Evolutionary conservation across 23 tunicate genomes (phyloP), one percentile per base, ranked within the genome.

Genomic region (Ascidia mentula): DNA sequence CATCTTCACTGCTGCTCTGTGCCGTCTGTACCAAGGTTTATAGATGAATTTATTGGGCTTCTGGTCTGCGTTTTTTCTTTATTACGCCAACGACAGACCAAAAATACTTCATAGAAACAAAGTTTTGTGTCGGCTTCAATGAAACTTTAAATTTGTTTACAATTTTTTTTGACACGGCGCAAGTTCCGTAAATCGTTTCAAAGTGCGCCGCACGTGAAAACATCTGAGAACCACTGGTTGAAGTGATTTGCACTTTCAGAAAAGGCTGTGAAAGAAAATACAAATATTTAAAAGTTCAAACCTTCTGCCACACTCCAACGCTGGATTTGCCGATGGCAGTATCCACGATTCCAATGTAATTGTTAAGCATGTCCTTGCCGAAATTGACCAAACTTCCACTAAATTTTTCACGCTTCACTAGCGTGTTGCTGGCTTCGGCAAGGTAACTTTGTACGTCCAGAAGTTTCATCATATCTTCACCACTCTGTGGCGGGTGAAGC

Each of bases 271-370:
- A 12, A 32, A 73, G 6, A 73, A 34, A 34, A 73, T 33, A 13
- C 1, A 18, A 75, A 4, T 1, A 75, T 36, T 75, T 34, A 40
- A 46, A 17, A 17, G 17, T 45, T 22, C 0, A 65, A 0, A 92
- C 97, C 80, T 92, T 34, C 36, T 83, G 73, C 97, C 97, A 92
- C 0, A 74, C 77, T 0, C 77, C 72, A 15, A 72, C 73, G 45
- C 88, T 76, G 1, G 40, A 24, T 32, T 79, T 45, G 22, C 97
- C 97, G 53, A 92, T 87, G 15, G 82, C 82, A 17, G 71, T 73
- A 73, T 92, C 92, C 46, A 92, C 77, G 22, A 92, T 87, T 15
- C 79, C 85, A 37, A 87, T 38, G 78, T 87, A 92, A 30, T 38
- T 36, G 40, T 82, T 72, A 79, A 92, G 46, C 79, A 82, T 82